Percentiles rank a stretch among this genome's conserved stretches.
These are phyloP conservation scores for Passer domesticus DNA, from an alignment of 2,113 vertebrate genomes.

Conservation along the genomic window DNA sequence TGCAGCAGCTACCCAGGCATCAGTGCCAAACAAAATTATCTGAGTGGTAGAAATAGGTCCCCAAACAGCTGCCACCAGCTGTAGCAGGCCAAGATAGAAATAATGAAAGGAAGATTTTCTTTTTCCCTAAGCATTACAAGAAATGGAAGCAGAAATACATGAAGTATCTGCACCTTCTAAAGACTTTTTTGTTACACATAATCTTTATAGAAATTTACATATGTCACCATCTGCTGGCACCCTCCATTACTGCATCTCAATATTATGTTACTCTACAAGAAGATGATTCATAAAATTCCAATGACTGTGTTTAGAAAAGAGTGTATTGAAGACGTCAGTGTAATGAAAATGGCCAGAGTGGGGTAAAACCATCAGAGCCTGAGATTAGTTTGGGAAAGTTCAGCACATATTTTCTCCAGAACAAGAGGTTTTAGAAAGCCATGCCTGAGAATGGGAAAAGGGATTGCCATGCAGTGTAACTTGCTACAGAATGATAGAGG, in stretches of 20 bases:
- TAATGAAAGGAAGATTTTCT: slow-evolving; percentile 17
- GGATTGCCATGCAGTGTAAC: neutral
- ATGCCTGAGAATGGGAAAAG: neutral
- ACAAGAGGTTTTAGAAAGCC: neutral
- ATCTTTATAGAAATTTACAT: neutral
- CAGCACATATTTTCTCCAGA: neutral
- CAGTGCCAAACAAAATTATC: slow-evolving; percentile 62
- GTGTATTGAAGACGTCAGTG: neutral
- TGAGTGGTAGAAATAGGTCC: slow-evolving; percentile 39
- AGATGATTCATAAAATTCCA: neutral
- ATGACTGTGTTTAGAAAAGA: neutral
- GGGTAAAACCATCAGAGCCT: neutral
- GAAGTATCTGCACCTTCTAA: neutral
- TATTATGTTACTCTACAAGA: neutral
- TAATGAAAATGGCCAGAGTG: neutral
- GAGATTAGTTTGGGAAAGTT: neutral
- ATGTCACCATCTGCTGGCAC: slow-evolving; percentile 23
- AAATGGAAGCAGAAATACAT: neutral
- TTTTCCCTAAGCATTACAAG: neutral
- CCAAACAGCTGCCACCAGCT: slow-evolving; percentile 62
- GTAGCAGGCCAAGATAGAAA: slow-evolving; percentile 48
- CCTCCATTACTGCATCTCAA: neutral
- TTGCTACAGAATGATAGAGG: neutral
- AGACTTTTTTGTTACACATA: neutral
- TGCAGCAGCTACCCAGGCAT: slow-evolving; percentile 45